These are phyloP conservation scores for Pseudonaja textilis DNA, from an alignment of 2,113 vertebrate genomes.

Conservation along the genomic window DNA sequence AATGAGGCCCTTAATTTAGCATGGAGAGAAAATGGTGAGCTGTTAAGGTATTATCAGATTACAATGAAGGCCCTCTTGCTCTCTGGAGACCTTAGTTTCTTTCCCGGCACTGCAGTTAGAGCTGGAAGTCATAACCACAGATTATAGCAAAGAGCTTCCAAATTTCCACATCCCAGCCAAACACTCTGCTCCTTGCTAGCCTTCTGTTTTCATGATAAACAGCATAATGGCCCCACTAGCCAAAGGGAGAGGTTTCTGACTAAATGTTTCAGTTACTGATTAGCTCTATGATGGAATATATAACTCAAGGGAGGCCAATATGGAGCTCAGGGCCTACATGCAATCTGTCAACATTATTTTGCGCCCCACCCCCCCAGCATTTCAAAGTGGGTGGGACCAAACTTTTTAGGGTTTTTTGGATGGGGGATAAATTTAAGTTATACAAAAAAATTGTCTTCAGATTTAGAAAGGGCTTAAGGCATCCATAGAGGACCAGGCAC, in stretches of 20 bases:
- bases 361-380: neutral
- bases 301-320: neutral
- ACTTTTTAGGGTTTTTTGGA: neutral
- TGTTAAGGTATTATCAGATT: slow-evolving; percentile 73
- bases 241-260: neutral
- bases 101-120: slow-evolving; percentile 70
- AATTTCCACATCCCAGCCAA: slow-evolving; percentile 62
- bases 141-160: slow-evolving; percentile 71
- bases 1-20: slow-evolving; percentile 68
- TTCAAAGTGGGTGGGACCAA: neutral
- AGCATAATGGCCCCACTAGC: slow-evolving; percentile 42
- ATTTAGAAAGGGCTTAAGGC: neutral
- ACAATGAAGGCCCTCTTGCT: slow-evolving; percentile 65
- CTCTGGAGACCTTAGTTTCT: slow-evolving; percentile 66
- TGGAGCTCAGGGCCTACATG: neutral
- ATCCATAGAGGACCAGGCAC: neutral
- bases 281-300: slow-evolving; percentile 8
- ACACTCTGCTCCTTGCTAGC: slow-evolving; percentile 56
- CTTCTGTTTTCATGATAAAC: slow-evolving; percentile 39
- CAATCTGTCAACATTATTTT: neutral
- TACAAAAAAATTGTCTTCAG: neutral
- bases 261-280: slow-evolving; percentile 28
- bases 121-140: slow-evolving; percentile 70
- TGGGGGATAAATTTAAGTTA: neutral
- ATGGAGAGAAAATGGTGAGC: slow-evolving; percentile 61